These are phyloP conservation scores for Sinotaia quadrata DNA, from an alignment of 2,888 invertebrate genomes.

Conservation along the genomic window DNA sequence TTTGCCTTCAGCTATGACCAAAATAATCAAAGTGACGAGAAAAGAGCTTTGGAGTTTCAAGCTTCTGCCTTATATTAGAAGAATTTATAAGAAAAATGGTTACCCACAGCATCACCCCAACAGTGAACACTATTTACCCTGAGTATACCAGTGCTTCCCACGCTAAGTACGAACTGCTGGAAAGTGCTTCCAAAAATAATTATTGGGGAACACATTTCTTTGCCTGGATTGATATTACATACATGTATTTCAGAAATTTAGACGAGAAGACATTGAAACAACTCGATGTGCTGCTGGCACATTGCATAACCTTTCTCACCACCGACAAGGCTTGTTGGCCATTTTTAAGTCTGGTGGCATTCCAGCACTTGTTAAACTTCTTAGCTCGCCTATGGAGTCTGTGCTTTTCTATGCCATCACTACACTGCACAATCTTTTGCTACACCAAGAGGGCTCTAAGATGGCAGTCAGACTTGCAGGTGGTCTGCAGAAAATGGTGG, in stretches of 20 bases:
- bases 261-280: slow-evolving; percentile 89
- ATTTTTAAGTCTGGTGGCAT: slow-evolving; percentile 99
- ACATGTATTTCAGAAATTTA: slow-evolving; percentile 39
- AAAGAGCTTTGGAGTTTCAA: slow-evolving; percentile 39
- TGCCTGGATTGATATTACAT: slow-evolving; percentile 44
- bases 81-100: slow-evolving; percentile 34
- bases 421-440: slow-evolving; percentile 94
- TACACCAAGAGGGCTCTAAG: slow-evolving; percentile 98
- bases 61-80: slow-evolving; percentile 29
- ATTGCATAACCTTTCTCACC: slow-evolving; percentile 97
- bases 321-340: slow-evolving; percentile 94
- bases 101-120: slow-evolving; percentile 43
- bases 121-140: slow-evolving; percentile 40
- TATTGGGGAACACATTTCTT: slow-evolving; percentile 39
- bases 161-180: slow-evolving; percentile 44
- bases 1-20: slow-evolving; percentile 35
- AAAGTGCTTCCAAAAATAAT: slow-evolving; percentile 27
- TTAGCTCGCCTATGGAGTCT: slow-evolving; percentile 96
- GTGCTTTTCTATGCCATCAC: slow-evolving; percentile 99
- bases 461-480: slow-evolving; percentile 97
- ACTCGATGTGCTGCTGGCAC: slow-evolving; percentile 98
- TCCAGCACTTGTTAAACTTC: slow-evolving; percentile 94
- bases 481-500: slow-evolving; percentile 88
- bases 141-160: slow-evolving; percentile 43
- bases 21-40: slow-evolving; percentile 36